Percentiles rank a stretch among this genome's conserved stretches.
Conservation (phyloP, 2,113 vertebrate species). For the Hippocampus guttulatus region DNA sequence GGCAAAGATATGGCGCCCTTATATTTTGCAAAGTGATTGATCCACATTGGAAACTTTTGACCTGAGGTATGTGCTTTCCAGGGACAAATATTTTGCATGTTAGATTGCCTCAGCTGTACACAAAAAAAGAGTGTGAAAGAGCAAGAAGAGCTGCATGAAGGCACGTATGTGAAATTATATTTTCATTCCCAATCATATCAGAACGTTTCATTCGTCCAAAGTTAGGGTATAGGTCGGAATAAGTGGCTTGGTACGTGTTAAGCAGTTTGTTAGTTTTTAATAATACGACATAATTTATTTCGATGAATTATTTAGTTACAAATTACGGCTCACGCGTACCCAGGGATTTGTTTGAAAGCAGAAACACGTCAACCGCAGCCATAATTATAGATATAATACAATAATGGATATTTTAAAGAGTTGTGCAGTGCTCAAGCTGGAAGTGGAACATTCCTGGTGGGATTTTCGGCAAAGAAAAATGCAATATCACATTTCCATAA, state of each 20-base stretch:
- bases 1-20: too few relatives aligned
- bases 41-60: neutral
- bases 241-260: neutral
- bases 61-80: neutral
- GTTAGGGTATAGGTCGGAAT: neutral
- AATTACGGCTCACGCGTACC: neutral
- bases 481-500: conserved; percentile 66
- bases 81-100: neutral
- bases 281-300: neutral
- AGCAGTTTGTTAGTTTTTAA: neutral
- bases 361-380: neutral
- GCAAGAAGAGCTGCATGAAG: neutral
- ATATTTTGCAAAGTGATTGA: too few relatives aligned
- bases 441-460: conserved; percentile 30
- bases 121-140: neutral
- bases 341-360: neutral
- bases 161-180: neutral
- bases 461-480: conserved; percentile 33
- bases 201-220: neutral
- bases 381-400: neutral
- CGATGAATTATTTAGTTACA: neutral
- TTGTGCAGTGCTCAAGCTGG: conserved; percentile 1
- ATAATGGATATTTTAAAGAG: conserved; percentile 10
- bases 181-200: neutral
- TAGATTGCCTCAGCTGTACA: neutral